Evolutionary conservation across 2,113 vertebrate genomes (phyloP).

Genomic region (Rutilus rutilus): DNA sequence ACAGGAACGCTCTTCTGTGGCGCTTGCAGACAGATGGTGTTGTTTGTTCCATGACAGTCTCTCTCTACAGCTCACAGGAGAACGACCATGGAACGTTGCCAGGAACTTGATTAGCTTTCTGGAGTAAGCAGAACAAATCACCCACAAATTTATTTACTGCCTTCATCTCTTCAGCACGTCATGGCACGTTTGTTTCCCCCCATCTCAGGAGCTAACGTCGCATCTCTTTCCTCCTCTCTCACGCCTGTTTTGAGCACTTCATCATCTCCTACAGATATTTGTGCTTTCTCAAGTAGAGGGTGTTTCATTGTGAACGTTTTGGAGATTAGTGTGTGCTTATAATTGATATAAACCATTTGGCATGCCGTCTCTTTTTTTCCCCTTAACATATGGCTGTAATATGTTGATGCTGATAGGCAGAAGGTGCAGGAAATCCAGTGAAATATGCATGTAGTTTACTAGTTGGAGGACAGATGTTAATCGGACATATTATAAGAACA

Average conservation of each 20-base stretch:
- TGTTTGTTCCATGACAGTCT: constrained; percentile 64
- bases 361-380: constrained; percentile 22
- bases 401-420: constrained; percentile 58
- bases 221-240: constrained; percentile 36
- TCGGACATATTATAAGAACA: neutral
- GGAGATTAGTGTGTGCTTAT: constrained; percentile 59
- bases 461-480: constrained; percentile 51
- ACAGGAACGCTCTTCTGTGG: constrained; percentile 59
- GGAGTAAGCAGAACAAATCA: constrained; percentile 58
- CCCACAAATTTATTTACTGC: constrained; percentile 60
- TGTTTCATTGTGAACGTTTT: constrained; percentile 54
- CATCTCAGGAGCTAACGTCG: constrained; percentile 42
- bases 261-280: constrained; percentile 58
- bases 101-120: constrained; percentile 57
- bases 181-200: constrained; percentile 22
- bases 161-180: constrained; percentile 60
- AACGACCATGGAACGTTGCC: constrained; percentile 29
- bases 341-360: constrained; percentile 72
- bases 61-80: constrained; percentile 50
- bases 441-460: constrained; percentile 52
- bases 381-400: constrained; percentile 66
- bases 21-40: constrained; percentile 66
- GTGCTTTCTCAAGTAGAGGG: constrained; percentile 60
- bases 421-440: constrained; percentile 56
- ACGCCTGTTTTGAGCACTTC: constrained; percentile 60